Evolutionary conservation across 2,113 vertebrate species (phyloP).

Genomic region (Microcebus murinus): DNA sequence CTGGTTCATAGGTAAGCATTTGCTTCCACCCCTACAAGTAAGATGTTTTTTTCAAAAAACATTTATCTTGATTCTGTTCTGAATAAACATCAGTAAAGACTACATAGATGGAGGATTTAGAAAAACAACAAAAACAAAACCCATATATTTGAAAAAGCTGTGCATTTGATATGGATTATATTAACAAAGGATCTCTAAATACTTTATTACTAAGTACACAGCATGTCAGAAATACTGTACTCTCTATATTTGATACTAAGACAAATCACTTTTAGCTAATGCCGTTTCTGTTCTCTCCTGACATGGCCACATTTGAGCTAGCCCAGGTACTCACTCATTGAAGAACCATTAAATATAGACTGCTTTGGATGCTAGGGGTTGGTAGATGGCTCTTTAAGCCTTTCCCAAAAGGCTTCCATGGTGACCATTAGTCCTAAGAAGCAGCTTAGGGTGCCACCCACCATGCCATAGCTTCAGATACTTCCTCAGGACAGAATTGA

Average conservation of each 20-base stretch:
- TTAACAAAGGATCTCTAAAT: neutral
- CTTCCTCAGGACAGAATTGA: neutral
- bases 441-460: neutral
- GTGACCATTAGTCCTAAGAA: neutral
- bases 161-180: neutral
- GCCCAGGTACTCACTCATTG: neutral
- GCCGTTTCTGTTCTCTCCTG: neutral
- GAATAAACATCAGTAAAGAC: slow-evolving; percentile 11
- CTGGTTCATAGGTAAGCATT: slow-evolving; percentile 93
- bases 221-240: neutral
- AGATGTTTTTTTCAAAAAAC: accelerated
- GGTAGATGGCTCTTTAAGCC: neutral
- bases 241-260: neutral
- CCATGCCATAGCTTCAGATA: neutral
- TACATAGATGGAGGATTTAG: neutral
- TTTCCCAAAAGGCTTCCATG: neutral
- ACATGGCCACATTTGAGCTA: neutral
- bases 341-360: neutral
- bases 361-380: neutral
- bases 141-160: neutral
- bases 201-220: neutral
- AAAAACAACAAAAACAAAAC: neutral
- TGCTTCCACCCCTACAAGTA: neutral
- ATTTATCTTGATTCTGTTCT: neutral
- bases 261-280: neutral